Evolutionary conservation across 2,888 invertebrate genomes (phyloP).

Genomic region (Timema cristinae): DNA sequence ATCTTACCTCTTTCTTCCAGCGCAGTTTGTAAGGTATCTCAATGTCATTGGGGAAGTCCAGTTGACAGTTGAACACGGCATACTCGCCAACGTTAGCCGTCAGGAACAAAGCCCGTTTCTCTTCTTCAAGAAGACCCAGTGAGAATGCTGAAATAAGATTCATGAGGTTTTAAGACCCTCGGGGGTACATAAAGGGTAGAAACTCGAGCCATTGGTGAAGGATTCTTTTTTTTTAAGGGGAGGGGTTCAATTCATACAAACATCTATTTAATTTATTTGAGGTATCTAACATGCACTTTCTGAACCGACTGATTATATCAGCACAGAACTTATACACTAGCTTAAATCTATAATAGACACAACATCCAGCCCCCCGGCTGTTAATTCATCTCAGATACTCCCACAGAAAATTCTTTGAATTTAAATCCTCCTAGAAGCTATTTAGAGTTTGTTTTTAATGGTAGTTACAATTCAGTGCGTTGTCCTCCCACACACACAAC

Average conservation of each 20-base stretch:
- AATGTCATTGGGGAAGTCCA: constrained; percentile 82
- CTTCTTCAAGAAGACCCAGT: constrained; percentile 32
- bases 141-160: not conserved
- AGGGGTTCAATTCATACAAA: not conserved
- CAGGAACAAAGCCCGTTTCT: constrained; percentile 42
- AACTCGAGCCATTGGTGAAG: not conserved
- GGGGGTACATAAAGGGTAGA: not conserved
- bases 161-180: not conserved
- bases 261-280: not conserved
- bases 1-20: constrained; percentile 86
- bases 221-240: not conserved
- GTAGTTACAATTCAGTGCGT: too few relatives aligned
- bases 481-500: too few relatives aligned
- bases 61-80: constrained; percentile 75
- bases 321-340: too few relatives aligned
- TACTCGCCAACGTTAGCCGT: constrained; percentile 73
- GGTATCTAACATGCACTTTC: too few relatives aligned
- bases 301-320: too few relatives aligned
- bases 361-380: too few relatives aligned
- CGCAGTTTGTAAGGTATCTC: constrained; percentile 81
- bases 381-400: too few relatives aligned
- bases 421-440: too few relatives aligned
- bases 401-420: too few relatives aligned
- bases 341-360: too few relatives aligned
- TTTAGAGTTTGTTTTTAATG: too few relatives aligned